Evolutionary conservation across 2,113 vertebrate species (phyloP).

Genomic region (Ochotona curzoniae): DNA sequence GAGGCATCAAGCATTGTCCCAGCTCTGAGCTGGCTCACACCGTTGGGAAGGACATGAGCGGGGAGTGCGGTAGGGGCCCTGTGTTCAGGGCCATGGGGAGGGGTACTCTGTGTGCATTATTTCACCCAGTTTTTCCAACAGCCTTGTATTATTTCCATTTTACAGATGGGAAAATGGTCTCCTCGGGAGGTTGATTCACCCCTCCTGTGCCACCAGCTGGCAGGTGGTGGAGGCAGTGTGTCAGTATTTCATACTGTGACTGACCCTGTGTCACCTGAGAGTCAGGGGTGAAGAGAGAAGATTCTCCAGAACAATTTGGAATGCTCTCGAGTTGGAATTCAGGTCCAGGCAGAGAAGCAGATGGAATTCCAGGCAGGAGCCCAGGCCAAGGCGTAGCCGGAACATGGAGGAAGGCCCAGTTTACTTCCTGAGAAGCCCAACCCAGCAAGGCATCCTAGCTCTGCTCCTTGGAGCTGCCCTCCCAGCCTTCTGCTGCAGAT

Average conservation of each 20-base stretch:
- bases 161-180: background rate
- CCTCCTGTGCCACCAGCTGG: background rate
- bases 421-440: background rate
- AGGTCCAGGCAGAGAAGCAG: background rate
- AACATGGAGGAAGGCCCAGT: background rate
- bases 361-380: background rate
- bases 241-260: background rate
- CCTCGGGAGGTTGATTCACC: too few species aligned
- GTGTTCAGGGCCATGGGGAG: background rate
- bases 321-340: background rate
- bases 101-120: fast-evolving
- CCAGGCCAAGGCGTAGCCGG: too few species aligned
- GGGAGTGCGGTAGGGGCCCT: fast-evolving
- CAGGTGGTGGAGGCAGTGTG: background rate
- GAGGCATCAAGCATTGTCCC: background rate
- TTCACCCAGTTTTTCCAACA: background rate
- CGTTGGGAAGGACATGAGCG: fast-evolving
- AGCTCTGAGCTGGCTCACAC: background rate
- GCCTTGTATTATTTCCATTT: background rate
- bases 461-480: background rate
- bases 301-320: background rate
- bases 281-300: background rate
- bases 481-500: background rate
- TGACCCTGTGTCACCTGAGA: background rate
- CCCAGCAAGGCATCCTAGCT: too few species aligned